These are phyloP conservation scores for Gambelia wislizenii DNA, from an alignment of 2,797 vertebrate species.

Conservation along the genomic window DNA sequence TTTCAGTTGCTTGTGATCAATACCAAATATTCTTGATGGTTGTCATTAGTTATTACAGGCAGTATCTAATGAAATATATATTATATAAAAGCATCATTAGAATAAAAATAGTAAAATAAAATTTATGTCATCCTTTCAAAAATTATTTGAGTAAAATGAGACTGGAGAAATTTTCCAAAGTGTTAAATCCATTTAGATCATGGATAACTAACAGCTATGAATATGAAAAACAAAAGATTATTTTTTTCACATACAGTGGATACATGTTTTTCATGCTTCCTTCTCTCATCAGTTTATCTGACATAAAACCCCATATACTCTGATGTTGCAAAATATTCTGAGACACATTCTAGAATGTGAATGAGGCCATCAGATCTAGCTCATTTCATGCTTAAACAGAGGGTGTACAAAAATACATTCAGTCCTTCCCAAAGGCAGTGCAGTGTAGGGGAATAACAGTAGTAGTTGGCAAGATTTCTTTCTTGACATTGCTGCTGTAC, in stretches of 20 bases:
- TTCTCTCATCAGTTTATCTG: background rate
- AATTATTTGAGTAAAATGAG: background rate
- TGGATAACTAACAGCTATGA: background rate
- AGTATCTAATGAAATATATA: background rate
- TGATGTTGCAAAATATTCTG: background rate
- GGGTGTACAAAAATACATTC: background rate
- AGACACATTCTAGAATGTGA: background rate
- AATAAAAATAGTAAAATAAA: background rate
- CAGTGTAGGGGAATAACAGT: background rate
- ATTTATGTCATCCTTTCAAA: background rate
- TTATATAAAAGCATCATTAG: background rate
- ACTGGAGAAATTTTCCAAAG: background rate
- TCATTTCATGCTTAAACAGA: background rate
- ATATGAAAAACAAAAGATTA: background rate
- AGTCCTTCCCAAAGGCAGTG: background rate
- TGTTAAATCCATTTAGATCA: background rate
- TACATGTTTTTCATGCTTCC: background rate
- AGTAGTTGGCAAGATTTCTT: background rate
- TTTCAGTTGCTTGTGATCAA: too few relatives aligned
- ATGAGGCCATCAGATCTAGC: background rate
- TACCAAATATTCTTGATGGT: background rate
- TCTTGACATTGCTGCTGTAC: background rate
- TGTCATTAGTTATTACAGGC: background rate
- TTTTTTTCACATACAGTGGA: background rate
- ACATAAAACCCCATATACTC: background rate